Evolutionary conservation across 2,888 invertebrate species (phyloP).

Genomic region (Campaea margaritaria): DNA sequence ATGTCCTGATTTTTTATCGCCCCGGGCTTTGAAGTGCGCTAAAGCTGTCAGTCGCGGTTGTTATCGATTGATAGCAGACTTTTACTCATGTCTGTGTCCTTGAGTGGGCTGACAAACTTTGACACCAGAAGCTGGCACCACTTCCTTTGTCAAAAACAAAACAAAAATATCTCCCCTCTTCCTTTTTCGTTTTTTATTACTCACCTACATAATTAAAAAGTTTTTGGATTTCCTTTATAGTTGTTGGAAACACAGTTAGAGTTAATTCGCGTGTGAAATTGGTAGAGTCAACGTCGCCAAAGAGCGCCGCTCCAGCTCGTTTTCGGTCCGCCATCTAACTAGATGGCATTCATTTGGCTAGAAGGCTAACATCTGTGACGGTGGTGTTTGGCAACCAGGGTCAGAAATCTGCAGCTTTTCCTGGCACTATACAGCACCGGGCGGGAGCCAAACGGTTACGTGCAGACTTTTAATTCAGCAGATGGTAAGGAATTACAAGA

Average conservation of each 20-base stretch:
- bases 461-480: conserved; percentile 56
- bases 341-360: conserved; percentile 69
- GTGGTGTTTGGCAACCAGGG: conserved; percentile 63
- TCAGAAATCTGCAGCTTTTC: conserved; percentile 56
- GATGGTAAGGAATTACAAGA: conserved; percentile 53
- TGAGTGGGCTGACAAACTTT: too few species aligned
- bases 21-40: too few species aligned
- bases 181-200: too few species aligned
- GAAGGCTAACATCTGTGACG: conserved; percentile 57
- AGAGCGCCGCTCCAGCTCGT: conserved; percentile 48
- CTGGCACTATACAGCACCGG: conserved; percentile 61
- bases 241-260: conserved; percentile 23
- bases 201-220: not conserved
- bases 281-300: conserved; percentile 53
- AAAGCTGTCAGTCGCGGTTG: too few species aligned
- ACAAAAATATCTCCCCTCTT: too few species aligned
- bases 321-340: conserved; percentile 47
- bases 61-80: too few species aligned
- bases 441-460: conserved; percentile 66
- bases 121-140: too few species aligned
- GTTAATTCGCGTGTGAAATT: conserved; percentile 39
- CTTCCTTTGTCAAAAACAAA: too few species aligned
- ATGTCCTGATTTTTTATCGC: too few species aligned
- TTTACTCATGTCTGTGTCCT: too few species aligned
- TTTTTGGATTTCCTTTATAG: conserved; percentile 1